Evolutionary conservation across 2,888 invertebrate genomes (phyloP).

Genomic region (Drosophila hamatofila): DNA sequence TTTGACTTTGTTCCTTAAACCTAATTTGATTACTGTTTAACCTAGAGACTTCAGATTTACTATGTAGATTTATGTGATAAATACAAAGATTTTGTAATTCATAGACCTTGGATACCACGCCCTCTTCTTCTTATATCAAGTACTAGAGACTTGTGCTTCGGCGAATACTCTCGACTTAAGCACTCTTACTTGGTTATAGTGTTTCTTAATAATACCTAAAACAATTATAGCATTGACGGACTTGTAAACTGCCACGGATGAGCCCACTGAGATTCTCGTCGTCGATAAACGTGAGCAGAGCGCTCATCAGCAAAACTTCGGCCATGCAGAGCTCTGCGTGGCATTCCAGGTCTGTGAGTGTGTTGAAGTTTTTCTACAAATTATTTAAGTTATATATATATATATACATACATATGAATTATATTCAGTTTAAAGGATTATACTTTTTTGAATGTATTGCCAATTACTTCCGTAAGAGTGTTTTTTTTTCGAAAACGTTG

Average conservation of each 20-base stretch:
- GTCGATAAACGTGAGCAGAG: slow-evolving; percentile 96
- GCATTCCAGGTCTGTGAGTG: slow-evolving; percentile 92
- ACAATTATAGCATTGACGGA: slow-evolving; percentile 94
- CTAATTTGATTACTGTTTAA: no score
- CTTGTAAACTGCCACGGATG: slow-evolving; percentile 96
- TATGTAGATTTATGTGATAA: no score
- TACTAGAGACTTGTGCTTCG: no score
- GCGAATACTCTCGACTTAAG: no score
- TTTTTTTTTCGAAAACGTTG: slow-evolving; percentile 86
- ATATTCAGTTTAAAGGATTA: background rate
- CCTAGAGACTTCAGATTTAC: no score
- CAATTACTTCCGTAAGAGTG: slow-evolving; percentile 91
- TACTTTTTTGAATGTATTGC: slow-evolving; percentile 90
- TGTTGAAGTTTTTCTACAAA: slow-evolving; percentile 89
- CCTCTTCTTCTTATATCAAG: no score
- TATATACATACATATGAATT: background rate
- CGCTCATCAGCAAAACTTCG: slow-evolving; percentile 94
- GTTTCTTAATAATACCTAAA: slow-evolving; percentile 90
- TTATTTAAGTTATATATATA: background rate
- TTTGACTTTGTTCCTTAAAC: no score
- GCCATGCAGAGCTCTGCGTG: slow-evolving; percentile 98
- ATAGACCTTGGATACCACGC: no score
- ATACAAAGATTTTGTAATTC: no score
- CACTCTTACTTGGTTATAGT: no score
- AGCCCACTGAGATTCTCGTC: slow-evolving; percentile 97